These are phyloP conservation scores for Meloidogyne chitwoodi DNA, from an alignment of 1,140 invertebrate genomes.

Conservation along the genomic window DNA sequence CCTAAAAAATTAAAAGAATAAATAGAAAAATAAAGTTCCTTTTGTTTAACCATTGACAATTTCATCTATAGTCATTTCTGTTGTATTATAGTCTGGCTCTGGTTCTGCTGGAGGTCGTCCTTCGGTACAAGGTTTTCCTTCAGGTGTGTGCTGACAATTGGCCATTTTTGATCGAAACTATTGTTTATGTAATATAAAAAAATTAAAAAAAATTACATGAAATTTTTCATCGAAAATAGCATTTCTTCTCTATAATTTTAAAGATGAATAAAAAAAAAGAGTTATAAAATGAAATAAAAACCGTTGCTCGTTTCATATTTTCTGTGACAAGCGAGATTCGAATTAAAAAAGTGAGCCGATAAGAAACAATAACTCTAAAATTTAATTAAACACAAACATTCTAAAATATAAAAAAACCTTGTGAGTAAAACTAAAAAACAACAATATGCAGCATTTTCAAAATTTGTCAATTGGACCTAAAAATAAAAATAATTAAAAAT, in stretches of 20 bases:
- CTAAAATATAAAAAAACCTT: constrained; percentile 67
- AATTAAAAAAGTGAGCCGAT: constrained; percentile 89
- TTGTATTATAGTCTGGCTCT: constrained; percentile 53
- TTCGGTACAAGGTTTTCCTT: constrained; percentile 42
- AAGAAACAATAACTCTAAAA: constrained; percentile 90
- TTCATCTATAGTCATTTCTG: constrained; percentile 82
- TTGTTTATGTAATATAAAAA: constrained; percentile 43
- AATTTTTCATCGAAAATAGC: constrained; percentile 78
- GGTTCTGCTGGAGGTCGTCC: constrained; percentile 32
- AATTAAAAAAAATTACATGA: constrained; percentile 72
- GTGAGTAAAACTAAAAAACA: constrained; percentile 95
- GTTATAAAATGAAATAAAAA: too few species aligned
- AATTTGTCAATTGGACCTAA: constrained; percentile 82
- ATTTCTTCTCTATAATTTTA: constrained; percentile 73
- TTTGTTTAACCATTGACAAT: constrained; percentile 85
- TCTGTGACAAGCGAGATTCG: constrained; percentile 98
- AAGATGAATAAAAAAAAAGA: neutral
- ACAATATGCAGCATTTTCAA: constrained; percentile 98
- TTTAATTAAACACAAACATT: constrained; percentile 76
- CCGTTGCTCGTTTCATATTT: constrained; percentile 82
- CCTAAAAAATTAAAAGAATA: constrained; percentile 38
- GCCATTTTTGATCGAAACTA: constrained; percentile 33
- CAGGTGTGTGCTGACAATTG: constrained; percentile 58
- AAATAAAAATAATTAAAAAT: neutral
- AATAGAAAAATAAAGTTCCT: neutral